Conservation (phyloP, 2,888 invertebrate species). For the Trichacis sp. region DNA sequence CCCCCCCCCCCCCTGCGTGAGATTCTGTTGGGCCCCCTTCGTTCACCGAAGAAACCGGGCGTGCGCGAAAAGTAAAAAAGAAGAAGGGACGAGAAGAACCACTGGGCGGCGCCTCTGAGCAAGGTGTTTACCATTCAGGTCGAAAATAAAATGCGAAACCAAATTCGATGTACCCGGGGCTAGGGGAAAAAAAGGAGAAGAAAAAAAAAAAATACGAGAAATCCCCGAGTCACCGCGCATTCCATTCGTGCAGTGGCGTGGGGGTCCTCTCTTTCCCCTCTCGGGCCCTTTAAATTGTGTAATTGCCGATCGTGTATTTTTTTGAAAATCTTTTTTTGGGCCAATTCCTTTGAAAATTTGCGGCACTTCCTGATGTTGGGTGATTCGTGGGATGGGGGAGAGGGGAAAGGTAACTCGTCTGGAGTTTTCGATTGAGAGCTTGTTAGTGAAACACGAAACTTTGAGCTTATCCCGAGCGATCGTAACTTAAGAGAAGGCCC, state of each 20-base stretch:
- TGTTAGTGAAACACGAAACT: constrained; percentile 1
- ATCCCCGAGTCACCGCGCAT: constrained; percentile 45
- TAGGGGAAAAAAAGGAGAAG: constrained; percentile 62
- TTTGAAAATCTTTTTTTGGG: neutral
- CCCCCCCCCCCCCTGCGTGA: too few species aligned
- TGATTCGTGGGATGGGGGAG: too few species aligned
- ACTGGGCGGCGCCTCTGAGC: constrained; percentile 64
- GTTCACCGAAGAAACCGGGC: neutral
- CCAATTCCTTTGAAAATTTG: too few species aligned
- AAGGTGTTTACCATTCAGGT: constrained; percentile 67
- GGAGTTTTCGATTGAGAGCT: neutral
- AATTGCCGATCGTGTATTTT: too few species aligned
- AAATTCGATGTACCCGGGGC: constrained; percentile 50
- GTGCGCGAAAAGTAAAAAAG: constrained; percentile 43
- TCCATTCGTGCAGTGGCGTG: constrained; percentile 54
- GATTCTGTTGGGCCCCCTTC: too few species aligned
- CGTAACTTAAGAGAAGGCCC: neutral
- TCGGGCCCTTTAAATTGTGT: too few species aligned
- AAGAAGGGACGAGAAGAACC: constrained; percentile 42
- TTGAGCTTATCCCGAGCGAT: neutral
- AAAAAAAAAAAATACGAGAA: too few species aligned
- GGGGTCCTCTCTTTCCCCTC: constrained; percentile 9
- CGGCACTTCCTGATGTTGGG: too few species aligned
- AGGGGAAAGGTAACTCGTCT: too few species aligned
- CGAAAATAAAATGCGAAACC: constrained; percentile 63